Percentiles rank a stretch among this genome's conserved stretches.
Evolutionary conservation across 1,140 invertebrate species (phyloP).

Genomic region (Dendroctonus ponderosae): DNA sequence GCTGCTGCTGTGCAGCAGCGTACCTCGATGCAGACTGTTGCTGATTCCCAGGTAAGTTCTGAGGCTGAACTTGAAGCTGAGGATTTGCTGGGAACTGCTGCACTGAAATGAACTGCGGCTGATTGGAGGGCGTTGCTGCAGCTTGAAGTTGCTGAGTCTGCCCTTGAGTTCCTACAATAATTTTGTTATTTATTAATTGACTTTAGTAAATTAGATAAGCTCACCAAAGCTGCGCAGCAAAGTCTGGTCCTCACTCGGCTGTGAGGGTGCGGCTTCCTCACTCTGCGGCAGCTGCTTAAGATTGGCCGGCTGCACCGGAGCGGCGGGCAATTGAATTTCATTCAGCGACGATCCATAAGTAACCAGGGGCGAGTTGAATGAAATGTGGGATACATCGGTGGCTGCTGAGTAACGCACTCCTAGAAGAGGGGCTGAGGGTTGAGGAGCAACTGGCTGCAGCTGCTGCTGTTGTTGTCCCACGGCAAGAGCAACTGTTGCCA

Average conservation of each 20-base stretch:
- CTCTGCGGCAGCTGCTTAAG: conserved; percentile 13
- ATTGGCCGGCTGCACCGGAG: conserved; percentile 22
- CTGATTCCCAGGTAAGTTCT: neutral
- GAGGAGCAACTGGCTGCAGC: neutral
- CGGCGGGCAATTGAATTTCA: conserved; percentile 26
- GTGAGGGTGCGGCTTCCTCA: neutral
- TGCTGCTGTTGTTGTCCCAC: conserved; percentile 7
- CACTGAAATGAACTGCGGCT: conserved; percentile 22
- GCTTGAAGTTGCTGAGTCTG: conserved; percentile 10
- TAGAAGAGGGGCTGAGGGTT: neutral
- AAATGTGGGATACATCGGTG: conserved; percentile 24
- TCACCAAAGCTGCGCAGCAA: conserved; percentile 8
- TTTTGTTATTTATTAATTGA: neutral
- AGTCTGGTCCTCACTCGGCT: neutral
- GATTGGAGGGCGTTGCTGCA: neutral
- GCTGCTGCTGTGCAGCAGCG: no score
- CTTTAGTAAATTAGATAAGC: neutral
- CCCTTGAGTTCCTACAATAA: conserved; percentile 6
- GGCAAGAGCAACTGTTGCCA: neutral
- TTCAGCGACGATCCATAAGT: conserved; percentile 19
- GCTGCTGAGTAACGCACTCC: conserved; percentile 21
- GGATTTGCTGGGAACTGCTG: conserved; percentile 24
- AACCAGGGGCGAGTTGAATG: conserved; percentile 27
- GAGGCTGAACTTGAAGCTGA: conserved; percentile 8
- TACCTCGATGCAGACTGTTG: neutral